Conservation (phyloP, 1,140 invertebrate genomes). For the Ephestia elutella region DNA sequence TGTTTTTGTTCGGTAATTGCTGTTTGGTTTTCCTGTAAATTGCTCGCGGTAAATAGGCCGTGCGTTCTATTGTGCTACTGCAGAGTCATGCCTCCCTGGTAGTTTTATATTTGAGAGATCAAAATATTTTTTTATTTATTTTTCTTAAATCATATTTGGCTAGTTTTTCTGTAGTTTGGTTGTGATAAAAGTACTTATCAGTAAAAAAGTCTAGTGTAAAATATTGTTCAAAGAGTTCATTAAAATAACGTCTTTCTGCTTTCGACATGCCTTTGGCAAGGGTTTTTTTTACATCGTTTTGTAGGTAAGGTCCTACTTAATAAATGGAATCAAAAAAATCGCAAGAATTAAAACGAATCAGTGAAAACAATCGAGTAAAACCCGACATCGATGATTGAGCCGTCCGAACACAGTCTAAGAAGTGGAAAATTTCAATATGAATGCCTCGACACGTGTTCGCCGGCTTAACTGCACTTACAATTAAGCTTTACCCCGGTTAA, state of each 20-base stretch:
- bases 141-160: too few relatives aligned
- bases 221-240: too few relatives aligned
- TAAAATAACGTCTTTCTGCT: too few relatives aligned
- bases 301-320: too few relatives aligned
- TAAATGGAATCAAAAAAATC: too few relatives aligned
- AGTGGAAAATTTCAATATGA: slow-evolving; percentile 21
- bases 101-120: neutral
- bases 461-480: slow-evolving; percentile 66
- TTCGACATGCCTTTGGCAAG: too few relatives aligned
- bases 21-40: slow-evolving; percentile 68
- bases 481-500: slow-evolving; percentile 70
- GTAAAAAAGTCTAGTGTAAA: too few relatives aligned
- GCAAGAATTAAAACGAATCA: neutral
- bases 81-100: neutral
- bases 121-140: too few relatives aligned
- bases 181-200: too few relatives aligned
- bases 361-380: neutral
- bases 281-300: too few relatives aligned
- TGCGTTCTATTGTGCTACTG: neutral
- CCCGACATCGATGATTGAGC: neutral
- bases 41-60: slow-evolving; percentile 53
- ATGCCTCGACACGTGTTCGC: slow-evolving; percentile 55
- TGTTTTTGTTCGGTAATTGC: slow-evolving; percentile 69
- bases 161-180: too few relatives aligned
- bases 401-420: slow-evolving; percentile 31